Evolutionary conservation across 2,113 vertebrate species (phyloP).

Genomic region (Oreochromis tanganicae): DNA sequence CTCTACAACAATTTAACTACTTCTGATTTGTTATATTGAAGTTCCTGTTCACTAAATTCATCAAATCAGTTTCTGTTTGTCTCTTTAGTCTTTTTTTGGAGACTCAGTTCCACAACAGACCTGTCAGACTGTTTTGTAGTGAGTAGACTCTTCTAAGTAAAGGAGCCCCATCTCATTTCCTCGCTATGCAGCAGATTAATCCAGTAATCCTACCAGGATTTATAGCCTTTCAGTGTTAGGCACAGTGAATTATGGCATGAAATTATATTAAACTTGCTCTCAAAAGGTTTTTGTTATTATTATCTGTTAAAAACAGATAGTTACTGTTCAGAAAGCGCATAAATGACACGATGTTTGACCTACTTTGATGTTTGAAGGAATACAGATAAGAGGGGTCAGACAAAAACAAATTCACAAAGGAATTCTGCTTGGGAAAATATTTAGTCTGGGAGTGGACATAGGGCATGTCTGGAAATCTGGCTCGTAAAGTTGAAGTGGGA

Average conservation of each 20-base stretch:
- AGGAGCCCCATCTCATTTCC: not conserved
- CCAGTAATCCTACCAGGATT: not conserved
- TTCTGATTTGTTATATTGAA: not conserved
- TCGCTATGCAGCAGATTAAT: not conserved
- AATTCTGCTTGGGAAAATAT: not conserved
- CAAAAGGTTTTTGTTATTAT: not conserved
- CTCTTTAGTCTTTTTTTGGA: not conserved
- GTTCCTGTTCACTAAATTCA: not conserved
- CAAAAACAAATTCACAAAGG: not conserved
- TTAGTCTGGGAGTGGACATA: not conserved
- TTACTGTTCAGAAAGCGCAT: not conserved
- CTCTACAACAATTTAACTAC: not conserved
- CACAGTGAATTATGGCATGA: not conserved
- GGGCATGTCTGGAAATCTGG: not conserved
- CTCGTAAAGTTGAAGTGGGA: not conserved
- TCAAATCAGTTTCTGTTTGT: not conserved
- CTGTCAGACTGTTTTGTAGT: not conserved
- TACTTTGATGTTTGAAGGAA: not conserved
- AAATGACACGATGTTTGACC: not conserved
- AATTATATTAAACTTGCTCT: not conserved
- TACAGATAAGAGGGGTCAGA: not conserved
- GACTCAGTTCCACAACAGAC: not conserved
- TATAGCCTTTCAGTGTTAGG: not conserved
- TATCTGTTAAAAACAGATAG: not conserved
- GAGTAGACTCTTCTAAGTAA: not conserved